Base-by-base conservation (phyloP, 1,140 invertebrate genomes). In the Polypedilum pembai region DNA sequence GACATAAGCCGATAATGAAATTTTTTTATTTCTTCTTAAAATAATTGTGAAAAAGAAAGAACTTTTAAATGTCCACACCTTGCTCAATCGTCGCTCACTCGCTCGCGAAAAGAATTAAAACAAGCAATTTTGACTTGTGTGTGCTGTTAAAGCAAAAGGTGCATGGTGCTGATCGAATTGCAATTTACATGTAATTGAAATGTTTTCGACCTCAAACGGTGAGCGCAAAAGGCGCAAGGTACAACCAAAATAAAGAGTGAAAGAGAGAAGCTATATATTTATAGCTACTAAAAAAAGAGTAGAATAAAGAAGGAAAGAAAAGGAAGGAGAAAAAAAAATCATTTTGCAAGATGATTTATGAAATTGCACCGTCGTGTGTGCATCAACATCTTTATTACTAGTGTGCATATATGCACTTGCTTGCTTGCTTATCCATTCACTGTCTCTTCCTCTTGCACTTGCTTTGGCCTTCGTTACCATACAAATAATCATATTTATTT, bases 121-220 rank as follows among this genome's bases (percentile, higher is more conserved):
- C 45, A 56, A 56, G 45, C 45, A 56, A 56, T 56, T 56, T 56
- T 56, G 45, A 56, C 45, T 8, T 56, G 45, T 56, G 45, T 56
- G 45, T 12, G 12, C 45, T 56, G 45, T 33, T 33, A 33, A 33
- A 33, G 24, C 45, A n/a, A 56, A 56, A 56, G 45, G 45, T 56
- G 45, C 45, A 56, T 56, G 45, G 45, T 56, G 45, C 45, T 56
- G 45, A 56, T 56, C 45, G 45, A 56, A 56, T 56, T 56, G 45
- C 45, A 56, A 56, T 56, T 56, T 69, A 69, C 65, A 69, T 69
- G 65, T 69, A 69, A 69, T 69, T 69, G 65, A 69, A 69, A 69
- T 69, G 65, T 69, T 69, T 69, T 21, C 65, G 20, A 69, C 65
- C 65, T 69, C 65, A 21, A 69, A 56, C 45, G 45, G 45, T 56